Evolutionary conservation across 2,113 vertebrate species (phyloP).

Genomic region (Craseonycteris thonglongyai): DNA sequence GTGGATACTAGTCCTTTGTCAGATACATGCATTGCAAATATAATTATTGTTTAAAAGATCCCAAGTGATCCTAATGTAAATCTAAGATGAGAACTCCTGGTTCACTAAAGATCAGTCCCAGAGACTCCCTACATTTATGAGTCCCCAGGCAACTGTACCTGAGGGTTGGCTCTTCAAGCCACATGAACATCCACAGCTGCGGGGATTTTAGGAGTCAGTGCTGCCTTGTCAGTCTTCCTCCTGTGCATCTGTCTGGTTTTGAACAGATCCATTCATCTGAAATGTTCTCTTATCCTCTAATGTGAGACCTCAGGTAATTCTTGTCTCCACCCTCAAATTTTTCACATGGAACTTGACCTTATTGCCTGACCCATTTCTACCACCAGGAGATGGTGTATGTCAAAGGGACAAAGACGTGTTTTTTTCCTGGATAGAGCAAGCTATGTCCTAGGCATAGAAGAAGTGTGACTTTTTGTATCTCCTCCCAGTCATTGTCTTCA

Average conservation of each 20-base stretch:
- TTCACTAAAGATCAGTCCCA: not conserved
- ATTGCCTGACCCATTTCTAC: not conserved
- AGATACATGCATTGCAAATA: slow-evolving; percentile 13
- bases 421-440: not conserved
- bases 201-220: not conserved
- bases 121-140: not conserved
- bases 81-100: not conserved
- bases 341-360: not conserved
- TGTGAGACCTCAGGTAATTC: not conserved
- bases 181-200: not conserved
- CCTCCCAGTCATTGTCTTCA: not conserved
- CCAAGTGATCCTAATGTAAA: not conserved
- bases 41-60: slow-evolving; percentile 14
- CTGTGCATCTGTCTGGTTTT: not conserved
- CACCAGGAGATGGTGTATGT: not conserved
- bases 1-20: not conserved
- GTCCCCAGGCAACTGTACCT: not conserved
- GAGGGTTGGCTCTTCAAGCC: not conserved
- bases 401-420: not conserved
- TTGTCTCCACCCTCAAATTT: not conserved
- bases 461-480: not conserved
- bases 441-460: not conserved
- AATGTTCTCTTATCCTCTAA: not conserved
- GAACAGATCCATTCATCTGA: not conserved
- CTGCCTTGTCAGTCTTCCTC: not conserved